Evolutionary conservation across 2,113 vertebrate species (phyloP).

Genomic region (Chunga burmeisteri): DNA sequence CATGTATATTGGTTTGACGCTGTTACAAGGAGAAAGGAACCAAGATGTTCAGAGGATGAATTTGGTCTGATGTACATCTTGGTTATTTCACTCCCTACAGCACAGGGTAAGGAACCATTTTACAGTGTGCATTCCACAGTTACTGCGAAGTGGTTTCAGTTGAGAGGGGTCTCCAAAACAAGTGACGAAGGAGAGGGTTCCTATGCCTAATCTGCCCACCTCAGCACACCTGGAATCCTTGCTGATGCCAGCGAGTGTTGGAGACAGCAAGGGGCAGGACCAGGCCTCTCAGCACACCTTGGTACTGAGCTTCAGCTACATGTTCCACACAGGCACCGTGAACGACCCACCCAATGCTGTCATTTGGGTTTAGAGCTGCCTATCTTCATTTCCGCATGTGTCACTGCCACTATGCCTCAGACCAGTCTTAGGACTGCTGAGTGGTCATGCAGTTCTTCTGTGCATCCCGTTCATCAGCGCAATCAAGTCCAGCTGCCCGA

Average conservation of each 20-base stretch:
- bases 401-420: neutral
- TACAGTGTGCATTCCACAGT: neutral
- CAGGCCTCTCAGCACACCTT: neutral
- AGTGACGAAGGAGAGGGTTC: neutral
- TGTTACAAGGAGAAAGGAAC: neutral
- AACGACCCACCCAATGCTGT: neutral
- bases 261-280: neutral
- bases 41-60: neutral
- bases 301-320: neutral
- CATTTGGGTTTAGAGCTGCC: neutral
- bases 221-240: neutral
- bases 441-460: neutral
- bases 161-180: neutral
- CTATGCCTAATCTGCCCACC: neutral
- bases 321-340: neutral
- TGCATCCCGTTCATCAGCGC: neutral
- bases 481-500: neutral
- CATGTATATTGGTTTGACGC: neutral
- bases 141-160: neutral
- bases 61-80: neutral
- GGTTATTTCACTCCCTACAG: neutral
- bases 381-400: fast-evolving
- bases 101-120: neutral
- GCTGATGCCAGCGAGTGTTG: neutral
- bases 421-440: neutral